phyloP scores from a whole-genome alignment of 2,888 invertebrate species.

The Malthinus seriepunctatus region DNA sequence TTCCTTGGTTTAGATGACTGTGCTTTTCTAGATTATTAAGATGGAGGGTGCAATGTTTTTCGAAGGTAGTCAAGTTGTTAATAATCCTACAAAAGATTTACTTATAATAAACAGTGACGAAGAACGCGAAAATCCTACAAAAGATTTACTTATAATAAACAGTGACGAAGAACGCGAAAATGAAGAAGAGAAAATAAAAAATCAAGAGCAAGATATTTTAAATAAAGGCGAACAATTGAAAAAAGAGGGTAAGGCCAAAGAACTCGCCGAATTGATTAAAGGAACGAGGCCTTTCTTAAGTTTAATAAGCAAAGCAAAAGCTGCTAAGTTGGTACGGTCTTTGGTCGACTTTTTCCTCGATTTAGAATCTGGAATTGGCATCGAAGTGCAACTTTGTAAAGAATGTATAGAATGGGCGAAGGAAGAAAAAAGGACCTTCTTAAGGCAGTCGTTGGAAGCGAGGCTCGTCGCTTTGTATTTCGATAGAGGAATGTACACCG shows the following conservation, averaged over 20 bases:
- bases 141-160: no score
- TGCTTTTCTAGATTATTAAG: slow-evolving; percentile 55
- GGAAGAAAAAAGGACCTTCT: no score
- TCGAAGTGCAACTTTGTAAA: no score
- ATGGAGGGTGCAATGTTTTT: slow-evolving; percentile 93
- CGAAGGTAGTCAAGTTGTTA: slow-evolving; percentile 79
- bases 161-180: slow-evolving; percentile 76
- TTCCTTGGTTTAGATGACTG: slow-evolving; percentile 53
- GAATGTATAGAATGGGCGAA: no score
- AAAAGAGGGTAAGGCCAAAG: slow-evolving; percentile 91
- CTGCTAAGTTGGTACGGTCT: slow-evolving; percentile 95
- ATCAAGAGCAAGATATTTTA: slow-evolving; percentile 92
- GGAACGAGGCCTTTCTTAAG: no score
- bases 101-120: no score
- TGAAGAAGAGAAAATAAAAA: slow-evolving; percentile 86
- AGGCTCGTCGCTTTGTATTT: no score
- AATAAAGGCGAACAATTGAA: slow-evolving; percentile 91
- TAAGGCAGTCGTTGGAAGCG: no score
- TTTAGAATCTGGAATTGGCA: slow-evolving; percentile 94
- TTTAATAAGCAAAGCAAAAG: slow-evolving; percentile 99
- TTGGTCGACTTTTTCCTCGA: slow-evolving; percentile 97
- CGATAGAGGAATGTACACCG: no score
- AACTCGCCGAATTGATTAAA: slow-evolving; percentile 88
- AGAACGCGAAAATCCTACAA: no score
- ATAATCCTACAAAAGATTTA: slow-evolving; percentile 75